Evolutionary conservation across 2,888 invertebrate species (phyloP).

Genomic region (Nemapogon koenigi): DNA sequence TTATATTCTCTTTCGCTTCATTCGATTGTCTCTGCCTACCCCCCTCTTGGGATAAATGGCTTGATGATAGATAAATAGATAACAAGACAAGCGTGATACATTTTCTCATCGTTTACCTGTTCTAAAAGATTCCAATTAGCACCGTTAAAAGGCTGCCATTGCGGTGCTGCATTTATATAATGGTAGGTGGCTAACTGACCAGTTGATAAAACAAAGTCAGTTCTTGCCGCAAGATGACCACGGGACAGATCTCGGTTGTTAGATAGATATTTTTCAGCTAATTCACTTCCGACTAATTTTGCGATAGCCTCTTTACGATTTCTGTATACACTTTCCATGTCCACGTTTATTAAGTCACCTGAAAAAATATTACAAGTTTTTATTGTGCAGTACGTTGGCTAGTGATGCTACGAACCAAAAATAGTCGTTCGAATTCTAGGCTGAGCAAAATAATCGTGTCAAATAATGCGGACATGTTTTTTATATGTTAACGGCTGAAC

Average conservation of each 20-base stretch:
- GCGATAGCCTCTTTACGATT: constrained; percentile 4
- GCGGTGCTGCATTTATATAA: constrained; percentile 58
- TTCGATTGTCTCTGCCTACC: too few relatives aligned
- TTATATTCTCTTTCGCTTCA: too few relatives aligned
- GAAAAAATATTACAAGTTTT: not conserved
- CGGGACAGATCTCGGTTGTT: constrained; percentile 32
- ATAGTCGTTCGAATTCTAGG: too few relatives aligned
- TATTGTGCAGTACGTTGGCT: not conserved
- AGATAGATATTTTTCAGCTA: constrained; percentile 28
- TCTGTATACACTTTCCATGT: not conserved
- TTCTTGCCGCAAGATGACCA: constrained; percentile 55
- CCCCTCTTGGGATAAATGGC: too few relatives aligned
- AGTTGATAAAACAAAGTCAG: constrained; percentile 50
- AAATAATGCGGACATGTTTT: too few relatives aligned
- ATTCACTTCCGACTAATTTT: not conserved
- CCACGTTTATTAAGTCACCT: constrained; percentile 27
- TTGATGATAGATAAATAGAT: too few relatives aligned
- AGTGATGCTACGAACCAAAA: too few relatives aligned
- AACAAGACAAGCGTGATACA: too few relatives aligned
- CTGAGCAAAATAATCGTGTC: too few relatives aligned
- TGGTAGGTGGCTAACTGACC: constrained; percentile 57
- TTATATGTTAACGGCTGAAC: too few relatives aligned
- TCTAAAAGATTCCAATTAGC: constrained; percentile 40
- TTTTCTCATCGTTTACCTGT: constrained; percentile 14
- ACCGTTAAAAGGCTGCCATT: constrained; percentile 55